Evolutionary conservation across 2,113 vertebrate genomes (phyloP).

Genomic region (Anser cygnoides): DNA sequence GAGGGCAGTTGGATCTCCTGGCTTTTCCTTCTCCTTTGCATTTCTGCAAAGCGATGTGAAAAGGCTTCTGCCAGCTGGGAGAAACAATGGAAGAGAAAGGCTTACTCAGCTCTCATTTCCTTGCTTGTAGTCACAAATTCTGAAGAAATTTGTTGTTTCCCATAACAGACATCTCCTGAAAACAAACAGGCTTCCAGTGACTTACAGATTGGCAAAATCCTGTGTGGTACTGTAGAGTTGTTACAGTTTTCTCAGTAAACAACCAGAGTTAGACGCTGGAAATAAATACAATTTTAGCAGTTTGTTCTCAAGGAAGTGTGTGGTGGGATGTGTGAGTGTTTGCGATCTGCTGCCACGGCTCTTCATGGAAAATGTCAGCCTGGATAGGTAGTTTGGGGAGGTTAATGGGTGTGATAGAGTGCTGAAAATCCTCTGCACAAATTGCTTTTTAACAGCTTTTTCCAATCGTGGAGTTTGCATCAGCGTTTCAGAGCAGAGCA

Average conservation of each 20-base stretch:
- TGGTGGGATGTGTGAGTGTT: not conserved
- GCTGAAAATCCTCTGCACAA: not conserved
- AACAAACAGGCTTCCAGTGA: not conserved
- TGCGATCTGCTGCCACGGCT: not conserved
- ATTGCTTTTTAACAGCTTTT: not conserved
- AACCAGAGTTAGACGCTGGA: not conserved
- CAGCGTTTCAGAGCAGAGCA: not conserved
- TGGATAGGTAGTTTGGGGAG: not conserved
- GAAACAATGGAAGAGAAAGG: not conserved
- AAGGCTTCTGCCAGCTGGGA: not conserved
- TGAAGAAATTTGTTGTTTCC: not conserved
- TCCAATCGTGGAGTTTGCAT: not conserved
- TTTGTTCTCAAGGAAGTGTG: not conserved
- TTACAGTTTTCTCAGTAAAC: not conserved
- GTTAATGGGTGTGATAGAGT: not conserved
- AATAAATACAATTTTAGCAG: not conserved
- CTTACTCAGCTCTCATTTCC: not conserved
- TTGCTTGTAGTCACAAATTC: not conserved
- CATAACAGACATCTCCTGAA: not conserved
- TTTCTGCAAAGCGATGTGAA: not conserved
- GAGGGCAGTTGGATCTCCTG: not conserved
- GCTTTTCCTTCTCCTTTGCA: not conserved
- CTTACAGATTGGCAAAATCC: not conserved
- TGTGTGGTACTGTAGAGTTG: not conserved
- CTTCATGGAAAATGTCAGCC: not conserved